Evolutionary conservation across 2,113 vertebrate species (phyloP).

Genomic region (Myanophis thanlyinensis): DNA sequence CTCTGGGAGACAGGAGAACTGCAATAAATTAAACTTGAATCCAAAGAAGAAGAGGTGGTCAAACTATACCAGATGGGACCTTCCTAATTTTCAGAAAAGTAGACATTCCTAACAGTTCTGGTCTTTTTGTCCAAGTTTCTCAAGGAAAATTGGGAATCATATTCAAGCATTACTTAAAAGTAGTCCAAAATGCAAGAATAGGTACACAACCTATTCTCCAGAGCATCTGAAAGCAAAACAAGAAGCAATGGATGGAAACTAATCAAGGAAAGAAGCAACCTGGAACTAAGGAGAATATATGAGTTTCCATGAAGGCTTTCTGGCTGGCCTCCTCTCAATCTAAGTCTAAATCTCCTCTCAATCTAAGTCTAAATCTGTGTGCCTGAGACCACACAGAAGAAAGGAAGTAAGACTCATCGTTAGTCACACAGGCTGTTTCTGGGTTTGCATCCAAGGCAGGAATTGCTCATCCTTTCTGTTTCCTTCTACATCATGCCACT

Average conservation of each 20-base stretch:
- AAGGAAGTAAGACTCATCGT: neutral
- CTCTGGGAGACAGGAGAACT: neutral
- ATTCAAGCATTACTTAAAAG: neutral
- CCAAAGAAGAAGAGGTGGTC: neutral
- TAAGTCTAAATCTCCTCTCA: neutral
- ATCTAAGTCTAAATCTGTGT: neutral
- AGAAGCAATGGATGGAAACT: neutral
- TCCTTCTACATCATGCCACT: neutral
- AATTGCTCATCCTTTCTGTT: neutral
- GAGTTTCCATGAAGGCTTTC: neutral
- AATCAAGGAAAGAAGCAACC: neutral
- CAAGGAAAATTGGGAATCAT: neutral
- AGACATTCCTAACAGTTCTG: neutral
- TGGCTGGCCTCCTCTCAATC: neutral
- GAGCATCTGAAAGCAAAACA: no score
- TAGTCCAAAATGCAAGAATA: neutral
- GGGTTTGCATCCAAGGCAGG: neutral
- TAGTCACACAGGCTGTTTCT: neutral
- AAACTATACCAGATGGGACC: neutral
- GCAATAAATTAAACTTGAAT: neutral
- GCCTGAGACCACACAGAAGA: neutral
- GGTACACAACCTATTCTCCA: no score
- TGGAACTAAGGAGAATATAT: neutral
- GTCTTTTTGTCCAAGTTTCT: neutral
- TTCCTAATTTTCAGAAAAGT: neutral